Evolutionary conservation across 2,797 vertebrate genomes (phyloP).

Genomic region (Lophius americanus): DNA sequence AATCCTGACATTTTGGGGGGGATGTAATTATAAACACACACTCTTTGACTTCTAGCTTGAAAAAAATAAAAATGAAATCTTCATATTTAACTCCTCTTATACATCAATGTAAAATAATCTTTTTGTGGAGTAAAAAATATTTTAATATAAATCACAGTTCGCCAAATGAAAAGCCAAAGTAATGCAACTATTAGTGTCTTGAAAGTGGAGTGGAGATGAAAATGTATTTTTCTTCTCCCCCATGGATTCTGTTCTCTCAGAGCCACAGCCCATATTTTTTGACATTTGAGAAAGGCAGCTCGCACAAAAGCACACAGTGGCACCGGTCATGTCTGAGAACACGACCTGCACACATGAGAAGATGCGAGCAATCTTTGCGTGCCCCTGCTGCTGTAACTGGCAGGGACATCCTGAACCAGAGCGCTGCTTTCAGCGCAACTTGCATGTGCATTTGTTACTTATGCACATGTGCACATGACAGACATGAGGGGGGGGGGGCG

Average conservation of each 20-base stretch:
- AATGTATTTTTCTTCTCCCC: constrained; percentile 15
- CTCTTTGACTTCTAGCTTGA: too few relatives aligned
- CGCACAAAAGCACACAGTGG: constrained; percentile 44
- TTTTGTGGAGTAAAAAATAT: too few relatives aligned
- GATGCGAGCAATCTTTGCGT: constrained; percentile 21
- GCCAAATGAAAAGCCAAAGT: constrained; percentile 1
- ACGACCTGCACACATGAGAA: constrained; percentile 44
- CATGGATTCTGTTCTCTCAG: constrained; percentile 37
- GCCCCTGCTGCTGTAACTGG: constrained; percentile 25
- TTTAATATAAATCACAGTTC: too few relatives aligned
- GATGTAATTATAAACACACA: too few relatives aligned
- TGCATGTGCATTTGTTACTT: constrained; percentile 19
- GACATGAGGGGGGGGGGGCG: constrained; percentile 19
- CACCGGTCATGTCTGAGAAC: constrained; percentile 49
- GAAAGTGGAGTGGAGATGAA: constrained; percentile 14
- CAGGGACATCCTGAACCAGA: constrained; percentile 40
- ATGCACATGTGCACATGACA: constrained; percentile 20
- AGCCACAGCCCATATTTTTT: constrained; percentile 42
- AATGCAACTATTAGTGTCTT: constrained; percentile 4
- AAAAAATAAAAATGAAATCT: too few relatives aligned
- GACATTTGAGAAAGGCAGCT: constrained; percentile 53
- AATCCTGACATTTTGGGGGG: too few relatives aligned
- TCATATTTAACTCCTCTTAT: too few relatives aligned
- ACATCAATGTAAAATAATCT: too few relatives aligned
- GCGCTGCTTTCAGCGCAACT: constrained; percentile 13